Percentiles rank a stretch among this genome's conserved stretches.
These are phyloP conservation scores for Sclerurus mexicanus DNA, from an alignment of 2,113 vertebrate species.

Conservation along the genomic window DNA sequence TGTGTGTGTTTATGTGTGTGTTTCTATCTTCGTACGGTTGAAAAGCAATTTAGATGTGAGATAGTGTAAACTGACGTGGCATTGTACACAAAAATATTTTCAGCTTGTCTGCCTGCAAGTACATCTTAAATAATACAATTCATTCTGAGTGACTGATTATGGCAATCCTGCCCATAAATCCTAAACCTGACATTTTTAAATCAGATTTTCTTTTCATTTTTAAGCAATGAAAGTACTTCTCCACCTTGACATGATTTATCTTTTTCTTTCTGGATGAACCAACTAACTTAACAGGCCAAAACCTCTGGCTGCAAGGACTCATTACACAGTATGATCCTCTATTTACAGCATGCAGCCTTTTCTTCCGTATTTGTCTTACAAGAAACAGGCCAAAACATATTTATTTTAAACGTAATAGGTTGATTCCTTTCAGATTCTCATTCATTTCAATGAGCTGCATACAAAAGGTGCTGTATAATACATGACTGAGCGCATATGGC, in stretches of 20 bases:
- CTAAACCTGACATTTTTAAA: conserved; percentile 34
- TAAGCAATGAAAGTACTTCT: conserved; percentile 29
- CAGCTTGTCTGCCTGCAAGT: conserved; percentile 6
- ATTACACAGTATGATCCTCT: background rate
- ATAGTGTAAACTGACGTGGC: background rate
- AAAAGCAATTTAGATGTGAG: conserved; percentile 38
- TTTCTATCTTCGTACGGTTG: background rate
- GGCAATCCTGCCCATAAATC: conserved; percentile 16
- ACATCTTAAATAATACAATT: background rate
- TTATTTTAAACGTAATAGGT: background rate
- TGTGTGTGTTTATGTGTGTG: background rate
- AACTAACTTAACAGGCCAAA: background rate
- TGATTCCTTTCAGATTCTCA: background rate
- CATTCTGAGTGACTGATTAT: conserved; percentile 15
- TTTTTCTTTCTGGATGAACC: background rate
- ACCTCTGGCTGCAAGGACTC: background rate
- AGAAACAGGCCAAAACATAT: background rate
- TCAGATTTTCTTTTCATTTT: conserved; percentile 42
- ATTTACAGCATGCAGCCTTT: background rate
- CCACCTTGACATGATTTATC: background rate
- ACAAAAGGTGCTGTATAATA: background rate
- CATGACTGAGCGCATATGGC: background rate
- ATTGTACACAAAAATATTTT: conserved; percentile 9
- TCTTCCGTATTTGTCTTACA: background rate
- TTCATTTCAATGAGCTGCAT: background rate